Base-by-base conservation (phyloP, 2,888 invertebrate species). In the Adelognathus sp. region DNA sequence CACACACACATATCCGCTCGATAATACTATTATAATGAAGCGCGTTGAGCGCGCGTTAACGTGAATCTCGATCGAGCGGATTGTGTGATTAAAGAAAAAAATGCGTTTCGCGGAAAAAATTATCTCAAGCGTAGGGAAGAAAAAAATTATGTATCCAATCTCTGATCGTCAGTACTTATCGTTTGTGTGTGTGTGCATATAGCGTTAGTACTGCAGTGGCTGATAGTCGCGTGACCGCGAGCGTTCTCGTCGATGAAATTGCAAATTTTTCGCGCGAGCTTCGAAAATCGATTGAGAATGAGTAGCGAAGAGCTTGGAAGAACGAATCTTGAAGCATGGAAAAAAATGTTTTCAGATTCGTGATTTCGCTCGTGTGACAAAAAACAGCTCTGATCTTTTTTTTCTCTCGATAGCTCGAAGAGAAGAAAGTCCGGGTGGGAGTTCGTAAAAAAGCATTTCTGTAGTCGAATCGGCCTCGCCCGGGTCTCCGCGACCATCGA, bases 121-220 rank as follows among this genome's bases (percentile, higher is more conserved):
- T 36, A 31, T 56, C 21, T 27, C 27, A 44, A n/a, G 44, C 46
- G 18, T 46, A 7, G 46, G 3, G 46, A 18, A 46, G 27, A 9
- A 69, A 69, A 56, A 24, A 24, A 29, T 16, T 46, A 29, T 44
- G 56, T 27, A 31, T 9, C 52, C 60, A 31, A 69, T 27, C 18
- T 29, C 29, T 63, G 63, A 73, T 78, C 73, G 69, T 36, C 69
- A 73, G 73, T 73, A 78, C 73, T 78, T 73, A 69, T n/a, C 73
- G 69, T 56, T 14, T 58, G 69, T 58, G 41, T 33, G 46, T 60
- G 60, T 66, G 41, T 74, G 52, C 44, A 67, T 41, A 67, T 39
- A 44, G 36, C 44, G 27, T n/a, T 73, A 58, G 64, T 56, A 58
- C 56, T 54, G 52, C 9, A 14, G 54, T 72, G 71, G 71, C 76